phyloP scores from a whole-genome alignment of 2,888 invertebrate species.

The Galerucella calmariensis region DNA sequence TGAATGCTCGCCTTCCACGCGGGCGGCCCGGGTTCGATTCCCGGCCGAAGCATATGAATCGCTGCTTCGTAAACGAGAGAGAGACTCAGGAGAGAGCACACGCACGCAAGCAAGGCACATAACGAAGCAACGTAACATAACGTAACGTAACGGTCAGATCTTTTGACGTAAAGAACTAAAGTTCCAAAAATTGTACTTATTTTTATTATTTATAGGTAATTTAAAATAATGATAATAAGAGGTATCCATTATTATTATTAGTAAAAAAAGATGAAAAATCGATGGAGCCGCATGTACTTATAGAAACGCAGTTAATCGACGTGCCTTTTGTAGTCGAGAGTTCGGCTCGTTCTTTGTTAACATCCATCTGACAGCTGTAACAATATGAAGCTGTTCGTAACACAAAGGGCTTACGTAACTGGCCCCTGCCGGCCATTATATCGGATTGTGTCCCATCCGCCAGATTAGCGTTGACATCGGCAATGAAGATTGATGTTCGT shows the following conservation, averaged over 20 bases:
- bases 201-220: too few relatives aligned
- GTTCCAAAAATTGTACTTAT: too few relatives aligned
- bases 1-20: too few relatives aligned
- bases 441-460: slow-evolving; percentile 59
- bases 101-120: too few relatives aligned
- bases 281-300: background rate
- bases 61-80: too few relatives aligned
- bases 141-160: too few relatives aligned
- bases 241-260: background rate
- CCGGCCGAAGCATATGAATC: too few relatives aligned
- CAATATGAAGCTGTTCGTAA: slow-evolving; percentile 53
- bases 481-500: slow-evolving; percentile 61
- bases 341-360: slow-evolving; percentile 37
- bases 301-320: slow-evolving; percentile 4
- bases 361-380: slow-evolving; percentile 55
- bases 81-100: too few relatives aligned
- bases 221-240: too few relatives aligned
- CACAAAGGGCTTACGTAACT: slow-evolving; percentile 56
- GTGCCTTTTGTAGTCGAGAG: slow-evolving; percentile 11
- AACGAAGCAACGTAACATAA: too few relatives aligned
- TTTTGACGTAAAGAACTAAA: too few relatives aligned
- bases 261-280: slow-evolving; percentile 2
- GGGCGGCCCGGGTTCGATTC: too few relatives aligned
- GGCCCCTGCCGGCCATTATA: slow-evolving; percentile 59
- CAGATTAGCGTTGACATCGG: slow-evolving; percentile 57